Conservation (phyloP, 2,888 invertebrate species). For the Parnassius apollo region DNA sequence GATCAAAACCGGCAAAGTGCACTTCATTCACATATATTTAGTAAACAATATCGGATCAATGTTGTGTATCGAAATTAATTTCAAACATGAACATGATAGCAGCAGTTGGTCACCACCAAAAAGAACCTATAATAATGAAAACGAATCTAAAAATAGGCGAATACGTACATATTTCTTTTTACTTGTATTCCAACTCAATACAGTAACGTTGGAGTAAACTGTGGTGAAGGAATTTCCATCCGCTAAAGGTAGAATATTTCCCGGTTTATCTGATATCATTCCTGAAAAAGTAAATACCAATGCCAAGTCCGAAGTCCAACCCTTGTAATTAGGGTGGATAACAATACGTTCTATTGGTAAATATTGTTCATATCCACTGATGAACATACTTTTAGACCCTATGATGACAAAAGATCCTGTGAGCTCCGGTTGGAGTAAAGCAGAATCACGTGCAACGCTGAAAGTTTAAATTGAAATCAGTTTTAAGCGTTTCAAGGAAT, state of each 20-base stretch:
- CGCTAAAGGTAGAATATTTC: constrained; percentile 45
- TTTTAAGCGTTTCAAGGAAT: too few relatives aligned
- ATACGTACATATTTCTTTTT: constrained; percentile 31
- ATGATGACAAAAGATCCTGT: constrained; percentile 58
- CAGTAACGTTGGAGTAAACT: constrained; percentile 49
- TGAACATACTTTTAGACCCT: constrained; percentile 57
- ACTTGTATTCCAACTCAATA: constrained; percentile 54
- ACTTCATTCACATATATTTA: too few relatives aligned
- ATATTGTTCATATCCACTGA: constrained; percentile 58
- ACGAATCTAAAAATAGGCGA: too few relatives aligned
- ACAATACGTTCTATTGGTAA: constrained; percentile 58
- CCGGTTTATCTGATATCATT: constrained; percentile 58
- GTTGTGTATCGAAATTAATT: too few relatives aligned
- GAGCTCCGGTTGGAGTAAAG: constrained; percentile 44
- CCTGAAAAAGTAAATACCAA: constrained; percentile 56
- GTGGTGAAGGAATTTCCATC: constrained; percentile 41
- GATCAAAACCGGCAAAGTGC: too few relatives aligned
- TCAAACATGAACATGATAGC: too few relatives aligned
- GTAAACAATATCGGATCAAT: too few relatives aligned
- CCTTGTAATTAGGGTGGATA: constrained; percentile 48
- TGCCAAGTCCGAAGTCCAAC: constrained; percentile 54
- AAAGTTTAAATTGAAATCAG: too few relatives aligned
- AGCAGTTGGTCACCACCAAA: too few relatives aligned
- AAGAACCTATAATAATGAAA: too few relatives aligned
- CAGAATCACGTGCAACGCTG: neutral